A percentile compares a stretch with the other conserved stretches of the same genome.
phyloP scores from a whole-genome alignment of 2,113 vertebrate species.

The Megalops atlanticus region DNA sequence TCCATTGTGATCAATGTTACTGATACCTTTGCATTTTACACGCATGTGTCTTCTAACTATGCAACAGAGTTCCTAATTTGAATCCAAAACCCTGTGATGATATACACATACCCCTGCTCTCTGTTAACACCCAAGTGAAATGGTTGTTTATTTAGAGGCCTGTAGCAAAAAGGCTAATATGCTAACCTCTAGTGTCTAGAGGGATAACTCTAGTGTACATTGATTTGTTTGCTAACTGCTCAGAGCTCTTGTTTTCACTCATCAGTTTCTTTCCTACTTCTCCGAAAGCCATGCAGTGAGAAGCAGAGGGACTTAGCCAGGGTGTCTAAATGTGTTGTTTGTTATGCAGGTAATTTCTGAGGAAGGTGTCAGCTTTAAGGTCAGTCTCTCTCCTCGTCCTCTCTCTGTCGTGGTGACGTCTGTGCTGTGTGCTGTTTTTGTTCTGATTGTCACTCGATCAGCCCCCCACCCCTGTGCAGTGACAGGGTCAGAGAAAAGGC shows the following conservation, averaged over 20 bases:
- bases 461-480: slow-evolving; percentile 4
- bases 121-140: not conserved
- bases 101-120: not conserved
- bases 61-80: not conserved
- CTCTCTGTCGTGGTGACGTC: slow-evolving; percentile 30
- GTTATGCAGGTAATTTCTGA: slow-evolving; percentile 82
- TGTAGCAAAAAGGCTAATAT: not conserved
- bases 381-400: slow-evolving; percentile 63
- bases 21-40: not conserved
- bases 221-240: not conserved
- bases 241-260: not conserved
- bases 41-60: not conserved
- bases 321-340: slow-evolving; percentile 75
- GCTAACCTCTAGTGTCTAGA: not conserved
- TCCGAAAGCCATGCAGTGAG: slow-evolving; percentile 43
- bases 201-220: not conserved
- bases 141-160: not conserved
- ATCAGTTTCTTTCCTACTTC: slow-evolving; percentile 33
- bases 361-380: slow-evolving; percentile 84
- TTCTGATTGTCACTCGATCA: not conserved
- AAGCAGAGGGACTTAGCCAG: slow-evolving; percentile 49
- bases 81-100: not conserved
- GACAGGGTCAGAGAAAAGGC: not conserved
- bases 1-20: not conserved
- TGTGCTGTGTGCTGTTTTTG: slow-evolving; percentile 32